Conservation (phyloP, 2,797 vertebrate species). For the Muscicapa striata region DNA sequence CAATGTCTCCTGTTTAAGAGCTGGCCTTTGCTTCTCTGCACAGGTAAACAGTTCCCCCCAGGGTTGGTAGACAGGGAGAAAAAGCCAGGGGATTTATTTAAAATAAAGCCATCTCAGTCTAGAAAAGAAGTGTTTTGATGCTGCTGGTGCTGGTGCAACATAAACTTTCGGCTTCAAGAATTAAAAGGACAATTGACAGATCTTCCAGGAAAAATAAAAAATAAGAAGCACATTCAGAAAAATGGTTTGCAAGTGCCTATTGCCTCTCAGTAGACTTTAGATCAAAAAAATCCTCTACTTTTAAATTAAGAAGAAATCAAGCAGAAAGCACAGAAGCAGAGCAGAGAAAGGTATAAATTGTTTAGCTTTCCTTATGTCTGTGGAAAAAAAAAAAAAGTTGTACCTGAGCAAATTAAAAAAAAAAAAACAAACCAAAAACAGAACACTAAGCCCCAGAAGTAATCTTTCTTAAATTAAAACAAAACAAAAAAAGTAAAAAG, state of each 20-base stretch:
- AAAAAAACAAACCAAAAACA: not conserved
- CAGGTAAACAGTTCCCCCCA: constrained; percentile 12
- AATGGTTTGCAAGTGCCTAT: not conserved
- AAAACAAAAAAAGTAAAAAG: constrained; percentile 3
- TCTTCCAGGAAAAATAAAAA: not conserved
- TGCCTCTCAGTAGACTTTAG: not conserved
- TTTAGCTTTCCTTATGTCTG: not conserved
- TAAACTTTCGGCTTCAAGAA: not conserved
- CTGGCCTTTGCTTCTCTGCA: not conserved
- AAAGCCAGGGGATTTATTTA: not conserved
- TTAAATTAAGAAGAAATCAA: not conserved
- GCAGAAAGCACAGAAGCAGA: not conserved
- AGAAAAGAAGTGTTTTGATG: not conserved
- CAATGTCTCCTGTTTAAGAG: constrained; percentile 14
- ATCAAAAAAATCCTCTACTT: not conserved
- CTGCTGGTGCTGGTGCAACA: not conserved
- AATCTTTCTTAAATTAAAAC: constrained; percentile 26
- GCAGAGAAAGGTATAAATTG: not conserved
- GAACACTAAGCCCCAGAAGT: not conserved
- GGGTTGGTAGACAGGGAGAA: not conserved
- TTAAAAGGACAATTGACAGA: not conserved
- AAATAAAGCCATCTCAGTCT: not conserved
- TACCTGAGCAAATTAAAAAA: constrained; percentile 18
- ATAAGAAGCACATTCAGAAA: not conserved
- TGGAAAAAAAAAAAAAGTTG: not conserved